Evolutionary conservation across 1,140 invertebrate species (phyloP), one percentile per base, ranked within the genome.

Genomic region (Battus philenor): DNA sequence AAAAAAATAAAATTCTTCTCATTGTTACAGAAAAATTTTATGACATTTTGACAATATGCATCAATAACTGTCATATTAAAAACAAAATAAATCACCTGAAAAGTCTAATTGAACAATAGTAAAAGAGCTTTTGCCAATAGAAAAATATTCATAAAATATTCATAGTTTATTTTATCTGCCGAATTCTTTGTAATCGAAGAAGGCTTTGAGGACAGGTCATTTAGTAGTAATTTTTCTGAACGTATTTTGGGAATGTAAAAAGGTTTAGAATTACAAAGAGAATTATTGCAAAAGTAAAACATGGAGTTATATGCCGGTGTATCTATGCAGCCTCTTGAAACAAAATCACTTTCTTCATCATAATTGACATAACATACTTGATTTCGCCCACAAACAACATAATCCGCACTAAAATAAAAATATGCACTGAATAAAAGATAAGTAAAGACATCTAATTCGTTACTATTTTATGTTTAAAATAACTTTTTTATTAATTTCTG

Each of bases 361-460:
- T 73, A 54, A 39, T 71, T 70, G 33, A 51, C 67, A 31, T 45
- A 76, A 27, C 74, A 78, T 7, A 72, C 9, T 55, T 78, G 63
- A 29, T 66, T 53, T 5, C 39, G 44, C 4, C 45, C 48, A 49
- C 77, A 81, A 9, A 63, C 31, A 44, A 62, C 66, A 18, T 60
- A 63, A 32, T 66, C 50, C 6, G 59, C 49, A 36, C 73, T 77
- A 36, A 49, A 49, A 50, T 34, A 50, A 4, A 47, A 44, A n/a
- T n/a, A n/a, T n/a, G n/a, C n/a, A n/a, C n/a, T n/a, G n/a, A n/a
- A n/a, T n/a, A n/a, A n/a, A n/a, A n/a, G n/a, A n/a, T n/a, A n/a
- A n/a, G n/a, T n/a, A n/a, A n/a, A n/a, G n/a, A n/a, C n/a, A n/a
- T n/a, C n/a, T n/a, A n/a, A n/a, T n/a, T n/a, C n/a, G n/a, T n/a